Base-by-base conservation (phyloP, 2,113 vertebrate genomes). In the Dicentrarchus labrax region DNA sequence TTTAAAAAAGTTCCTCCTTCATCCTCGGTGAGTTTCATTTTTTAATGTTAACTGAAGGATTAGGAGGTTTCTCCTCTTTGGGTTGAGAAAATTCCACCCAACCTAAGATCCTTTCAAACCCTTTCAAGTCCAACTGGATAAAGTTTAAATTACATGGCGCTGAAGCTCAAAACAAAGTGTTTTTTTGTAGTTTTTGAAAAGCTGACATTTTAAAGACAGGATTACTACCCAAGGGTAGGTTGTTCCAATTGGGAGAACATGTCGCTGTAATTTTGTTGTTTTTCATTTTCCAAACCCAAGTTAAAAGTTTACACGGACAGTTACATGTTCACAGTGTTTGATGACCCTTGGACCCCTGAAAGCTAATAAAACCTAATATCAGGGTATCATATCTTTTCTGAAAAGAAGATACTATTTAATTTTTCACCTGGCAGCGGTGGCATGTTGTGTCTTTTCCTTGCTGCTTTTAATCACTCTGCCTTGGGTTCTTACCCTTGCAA, bases 401-500 rank as follows among this genome's bases (percentile, higher is more conserved):
- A 61, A 21, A 76, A 51, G 12, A 12, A 38, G 30, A 38, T 9
- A 0, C 15, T 47, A 59, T 57, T 51, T 17, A 4, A 36, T 41
- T 76, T 45, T 62, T 16, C 47, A 68, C 50, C 71, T 72, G 45
- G 41, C 19, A 73, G 54, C 8, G 5, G n/a, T 16, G 53, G 22
- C 47, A 30, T 21, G 45, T 57, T 83, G 64, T 48, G 70, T 78
- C 64, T 89, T 59, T 24, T 41, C 54, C 56, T 62, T 12, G 41
- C 57, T 57, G 54, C 72, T 88, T 30, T 87, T 85, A 88, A 89
- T 90, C 78, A 72, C 54, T 70, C 69, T 24, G 39, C 75, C 65
- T 50, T 22, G 39, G 43, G 22, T 67, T 59, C n/a, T 67, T 50
- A 54, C 51, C 47, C 74, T 80, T 75, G 43, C 80, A 82, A 77